A percentile compares a stretch with the other conserved stretches of the same genome.
phyloP scores from a whole-genome alignment of 35 echinoderm and acorn worm genomes.

The Lytechinus pictus region DNA sequence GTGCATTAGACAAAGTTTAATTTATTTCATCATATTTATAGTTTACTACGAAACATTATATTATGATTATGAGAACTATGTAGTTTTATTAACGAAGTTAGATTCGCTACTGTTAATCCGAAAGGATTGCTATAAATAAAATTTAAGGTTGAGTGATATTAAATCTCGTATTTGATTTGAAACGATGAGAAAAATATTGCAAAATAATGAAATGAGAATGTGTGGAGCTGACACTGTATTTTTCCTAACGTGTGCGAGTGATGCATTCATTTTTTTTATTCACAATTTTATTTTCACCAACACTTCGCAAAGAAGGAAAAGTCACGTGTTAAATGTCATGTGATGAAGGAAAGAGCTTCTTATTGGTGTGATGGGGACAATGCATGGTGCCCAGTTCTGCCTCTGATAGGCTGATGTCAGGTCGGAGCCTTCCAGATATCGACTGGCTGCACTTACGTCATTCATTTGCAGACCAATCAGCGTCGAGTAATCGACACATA shows the following conservation, averaged over 20 bases:
- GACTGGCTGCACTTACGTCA: conserved; percentile 45
- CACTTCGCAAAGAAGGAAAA: neutral
- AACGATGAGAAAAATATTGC: conserved; percentile 31
- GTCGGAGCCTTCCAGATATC: conserved; percentile 14
- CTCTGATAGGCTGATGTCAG: conserved; percentile 33
- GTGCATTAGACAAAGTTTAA: conserved; percentile 45
- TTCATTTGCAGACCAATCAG: conserved; percentile 26
- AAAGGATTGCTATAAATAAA: conserved; percentile 44
- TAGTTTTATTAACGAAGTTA: conserved; percentile 31
- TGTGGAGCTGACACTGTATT: conserved; percentile 48
- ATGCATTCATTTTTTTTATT: conserved; percentile 46
- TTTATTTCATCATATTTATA: conserved; percentile 50
- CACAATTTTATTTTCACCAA: neutral
- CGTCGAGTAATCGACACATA: conserved; percentile 33
- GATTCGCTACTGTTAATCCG: neutral
- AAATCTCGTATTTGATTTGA: conserved; percentile 28
- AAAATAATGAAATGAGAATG: conserved; percentile 46
- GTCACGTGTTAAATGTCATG: neutral
- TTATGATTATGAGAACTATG: conserved; percentile 49
- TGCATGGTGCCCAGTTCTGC: conserved; percentile 36
- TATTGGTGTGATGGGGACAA: conserved; percentile 47
- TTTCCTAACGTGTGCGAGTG: conserved; percentile 51
- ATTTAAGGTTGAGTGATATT: conserved; percentile 34
- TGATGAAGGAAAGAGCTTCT: neutral
- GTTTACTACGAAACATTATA: conserved; percentile 25